phyloP scores from a whole-genome alignment of 2,113 vertebrate genomes.

The Gadus macrocephalus region DNA sequence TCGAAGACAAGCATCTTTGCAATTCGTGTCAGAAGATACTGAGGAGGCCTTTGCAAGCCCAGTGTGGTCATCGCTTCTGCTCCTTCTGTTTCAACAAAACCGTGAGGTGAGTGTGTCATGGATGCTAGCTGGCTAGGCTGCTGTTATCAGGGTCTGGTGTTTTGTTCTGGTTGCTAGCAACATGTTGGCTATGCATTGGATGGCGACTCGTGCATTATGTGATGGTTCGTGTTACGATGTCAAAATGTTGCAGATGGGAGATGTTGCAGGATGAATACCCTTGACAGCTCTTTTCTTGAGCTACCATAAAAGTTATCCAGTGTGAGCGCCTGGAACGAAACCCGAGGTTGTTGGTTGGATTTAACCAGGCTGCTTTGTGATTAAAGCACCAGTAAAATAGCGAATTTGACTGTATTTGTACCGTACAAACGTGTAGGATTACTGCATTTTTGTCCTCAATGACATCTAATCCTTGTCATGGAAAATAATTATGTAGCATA shows the following conservation, averaged over 20 bases:
- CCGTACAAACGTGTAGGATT: too few relatives aligned
- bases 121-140: constrained; percentile 16
- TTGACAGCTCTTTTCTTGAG: neutral
- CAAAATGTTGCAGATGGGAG: neutral
- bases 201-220: too few relatives aligned
- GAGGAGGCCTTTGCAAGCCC: constrained; percentile 86
- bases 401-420: too few relatives aligned
- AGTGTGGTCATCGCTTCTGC: constrained; percentile 96
- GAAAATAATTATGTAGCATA: too few relatives aligned
- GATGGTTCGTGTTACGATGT: too few relatives aligned
- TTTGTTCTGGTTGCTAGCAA: neutral
- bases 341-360: neutral
- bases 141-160: neutral
- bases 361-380: too few relatives aligned
- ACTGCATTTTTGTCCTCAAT: too few relatives aligned
- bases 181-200: too few relatives aligned
- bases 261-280: neutral
- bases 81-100: constrained; percentile 85
- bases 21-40: constrained; percentile 87
- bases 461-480: too few relatives aligned
- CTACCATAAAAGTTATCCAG: too few relatives aligned
- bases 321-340: neutral
- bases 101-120: constrained; percentile 79
- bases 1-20: constrained; percentile 93
- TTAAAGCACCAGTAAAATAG: too few relatives aligned